Percentiles rank a stretch among this genome's conserved stretches.
phyloP scores from a whole-genome alignment of 2,888 invertebrate genomes.

The Diarsia mendica region DNA sequence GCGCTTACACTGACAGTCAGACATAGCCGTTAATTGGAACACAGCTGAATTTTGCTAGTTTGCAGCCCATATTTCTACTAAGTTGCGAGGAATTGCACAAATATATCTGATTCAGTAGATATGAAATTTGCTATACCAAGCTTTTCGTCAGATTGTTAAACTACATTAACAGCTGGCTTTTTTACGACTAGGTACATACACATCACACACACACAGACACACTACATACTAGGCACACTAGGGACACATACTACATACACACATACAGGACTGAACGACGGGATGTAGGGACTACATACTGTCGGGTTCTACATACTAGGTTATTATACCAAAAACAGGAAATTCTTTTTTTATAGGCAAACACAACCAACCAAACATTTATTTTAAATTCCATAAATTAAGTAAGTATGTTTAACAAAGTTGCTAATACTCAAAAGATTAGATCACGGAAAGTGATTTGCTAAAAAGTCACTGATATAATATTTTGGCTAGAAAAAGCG shows the following conservation, averaged over 20 bases:
- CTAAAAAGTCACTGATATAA: constrained; percentile 11
- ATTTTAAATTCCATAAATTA: neutral
- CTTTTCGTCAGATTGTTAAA: neutral
- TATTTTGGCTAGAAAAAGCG: constrained; percentile 42
- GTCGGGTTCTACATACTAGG: neutral
- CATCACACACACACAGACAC: too few species aligned
- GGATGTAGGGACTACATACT: too few species aligned
- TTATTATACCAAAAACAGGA: neutral
- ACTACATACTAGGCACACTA: too few species aligned
- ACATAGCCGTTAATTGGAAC: constrained; percentile 21
- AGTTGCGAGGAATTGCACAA: neutral
- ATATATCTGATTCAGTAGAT: neutral
- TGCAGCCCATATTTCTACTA: neutral
- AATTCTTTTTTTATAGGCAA: neutral
- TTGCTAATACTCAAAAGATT: constrained; percentile 17
- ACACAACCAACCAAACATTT: too few species aligned
- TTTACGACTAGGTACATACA: neutral
- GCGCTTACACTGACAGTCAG: constrained; percentile 1
- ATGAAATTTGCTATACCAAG: neutral
- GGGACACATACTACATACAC: too few species aligned
- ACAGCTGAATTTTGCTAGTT: constrained; percentile 9
- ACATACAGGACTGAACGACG: too few species aligned
- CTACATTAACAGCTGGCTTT: neutral
- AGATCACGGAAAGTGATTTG: constrained; percentile 36
- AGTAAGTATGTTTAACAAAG: neutral